Base-by-base conservation (phyloP, 2,888 invertebrate genomes). In the Hofmannophila pseudospretella region DNA sequence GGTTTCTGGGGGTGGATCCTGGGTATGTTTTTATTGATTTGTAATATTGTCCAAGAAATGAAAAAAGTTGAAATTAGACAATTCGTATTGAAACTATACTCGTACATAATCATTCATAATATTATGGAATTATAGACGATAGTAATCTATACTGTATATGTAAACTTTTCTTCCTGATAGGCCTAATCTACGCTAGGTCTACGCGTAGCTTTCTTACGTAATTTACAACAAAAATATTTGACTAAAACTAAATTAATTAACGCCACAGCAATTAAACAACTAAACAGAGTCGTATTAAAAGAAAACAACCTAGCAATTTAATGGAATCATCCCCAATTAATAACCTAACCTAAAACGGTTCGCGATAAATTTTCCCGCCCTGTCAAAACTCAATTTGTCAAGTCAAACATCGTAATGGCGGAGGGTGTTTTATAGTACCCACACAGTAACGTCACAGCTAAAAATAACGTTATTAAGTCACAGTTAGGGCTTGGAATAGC, bases 351-450 rank as follows among this genome's bases (percentile, higher is more conserved):
- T 64, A 66, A 73, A 75, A 69, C 60, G 58, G 43, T 65, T 58
- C 62, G 65, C 66, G 64, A 63, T 46, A 63, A 67, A 68, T 63
- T 70, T 70, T 77, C 69, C 69, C 76, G 75, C 78, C 65, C 72
- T 78, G 84, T 84, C 84, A 82, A 80, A 85, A 85, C 78, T 77
- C 79, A 85, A 86, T 85, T 85, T 85, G 82, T 81, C 76, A 79
- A 78, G 63, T 73, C 78, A 85, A 84, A 81, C 74, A 81, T 64
- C 65, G 64, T 71, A 75, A 77, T 78, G 67, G 72, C 62, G 57
- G 57, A 61, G 77, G 79, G 71, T 62, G 68, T 58, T 53, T 55
- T 56, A 56, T 53, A 52, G 50, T 51, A 50, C 55, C 55, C 47
- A 45, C 51, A 51, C 51, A 39, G 54, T 45, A 43, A 45, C 40